Evolutionary conservation across 2,113 vertebrate genomes (phyloP).

Genomic region (Aldabrachelys gigantea): DNA sequence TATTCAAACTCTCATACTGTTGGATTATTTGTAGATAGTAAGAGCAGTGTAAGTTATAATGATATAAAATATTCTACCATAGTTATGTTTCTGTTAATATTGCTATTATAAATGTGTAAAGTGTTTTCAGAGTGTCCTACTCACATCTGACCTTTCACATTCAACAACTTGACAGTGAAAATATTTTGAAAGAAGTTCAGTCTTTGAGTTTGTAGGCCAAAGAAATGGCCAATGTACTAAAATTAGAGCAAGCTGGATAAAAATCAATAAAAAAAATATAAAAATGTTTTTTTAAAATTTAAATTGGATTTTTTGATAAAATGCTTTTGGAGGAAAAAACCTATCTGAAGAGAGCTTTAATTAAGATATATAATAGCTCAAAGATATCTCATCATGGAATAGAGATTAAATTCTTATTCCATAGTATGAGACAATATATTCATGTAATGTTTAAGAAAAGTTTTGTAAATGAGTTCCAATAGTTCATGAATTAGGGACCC

Average conservation of each 20-base stretch:
- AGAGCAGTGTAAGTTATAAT: neutral
- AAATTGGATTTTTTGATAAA: no score
- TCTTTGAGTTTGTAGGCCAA: neutral
- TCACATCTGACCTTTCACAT: neutral
- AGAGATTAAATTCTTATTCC: no score
- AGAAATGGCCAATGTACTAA: neutral
- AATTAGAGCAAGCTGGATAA: neutral
- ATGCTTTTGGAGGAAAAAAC: no score
- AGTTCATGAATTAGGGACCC: no score
- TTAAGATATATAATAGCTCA: no score
- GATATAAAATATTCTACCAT: neutral
- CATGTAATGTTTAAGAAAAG: no score
- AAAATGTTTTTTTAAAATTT: no score
- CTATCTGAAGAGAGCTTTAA: no score
- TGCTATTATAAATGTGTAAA: neutral
- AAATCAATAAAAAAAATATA: no score
- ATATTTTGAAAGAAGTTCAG: neutral
- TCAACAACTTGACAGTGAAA: neutral
- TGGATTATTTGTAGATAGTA: neutral
- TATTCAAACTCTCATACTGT: neutral
- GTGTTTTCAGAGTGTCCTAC: neutral
- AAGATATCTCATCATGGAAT: no score
- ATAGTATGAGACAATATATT: no score
- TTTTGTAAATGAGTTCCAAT: no score
- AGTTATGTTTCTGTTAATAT: neutral